Evolutionary conservation across 2,888 invertebrate genomes (phyloP), one percentile per base, ranked within the genome.

Genomic region (Scaptomyza polygonia): DNA sequence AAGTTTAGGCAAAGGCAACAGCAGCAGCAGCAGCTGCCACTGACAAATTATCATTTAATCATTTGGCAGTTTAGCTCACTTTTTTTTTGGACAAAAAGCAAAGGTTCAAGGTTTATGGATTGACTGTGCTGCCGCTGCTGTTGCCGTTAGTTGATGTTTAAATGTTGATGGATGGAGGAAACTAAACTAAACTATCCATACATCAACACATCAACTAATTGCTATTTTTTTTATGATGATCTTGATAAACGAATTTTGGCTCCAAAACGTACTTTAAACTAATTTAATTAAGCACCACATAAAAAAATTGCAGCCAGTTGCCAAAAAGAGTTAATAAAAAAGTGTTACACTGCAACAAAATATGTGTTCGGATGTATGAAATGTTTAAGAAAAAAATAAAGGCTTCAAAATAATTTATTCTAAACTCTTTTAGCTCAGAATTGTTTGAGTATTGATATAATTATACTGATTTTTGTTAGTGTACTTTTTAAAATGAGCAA

Each of bases 11-110:
- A 39, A 42, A 57, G 45, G 44, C 49, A 59, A 47, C 12, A 47
- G 14, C 61, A 21, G 57, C n/a, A n/a, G n/a, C n/a, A 62, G 57
- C 61, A 69, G 71, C 69, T 85, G 83, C 71, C 70, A 45, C 61
- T 83, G 83, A 83, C 83, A 84, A 85, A 81, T 83, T 75, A 76
- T 85, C 85, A 77, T 84, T 84, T 77, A 83, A 85, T 85, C 83
- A 83, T 73, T 72, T 70, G 52, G 47, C 70, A 72, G 66, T 63
- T 76, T 76, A 56, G 59, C 49, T 36, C 11, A 51, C 34, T 36
- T 27, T 45, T 34, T 8, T 25, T 44, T 25, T 25, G 3, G 29
- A 9, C 29, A 14, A 0, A 36, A 14, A 36, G 36, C 36, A 36
- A 77, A 72, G 62, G 73, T 73, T 73, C 73, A 73, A 77, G 73